Percentiles rank a stretch among this genome's conserved stretches.
Evolutionary conservation across 2,888 invertebrate species (phyloP).

Genomic region (Phalangium opilio): DNA sequence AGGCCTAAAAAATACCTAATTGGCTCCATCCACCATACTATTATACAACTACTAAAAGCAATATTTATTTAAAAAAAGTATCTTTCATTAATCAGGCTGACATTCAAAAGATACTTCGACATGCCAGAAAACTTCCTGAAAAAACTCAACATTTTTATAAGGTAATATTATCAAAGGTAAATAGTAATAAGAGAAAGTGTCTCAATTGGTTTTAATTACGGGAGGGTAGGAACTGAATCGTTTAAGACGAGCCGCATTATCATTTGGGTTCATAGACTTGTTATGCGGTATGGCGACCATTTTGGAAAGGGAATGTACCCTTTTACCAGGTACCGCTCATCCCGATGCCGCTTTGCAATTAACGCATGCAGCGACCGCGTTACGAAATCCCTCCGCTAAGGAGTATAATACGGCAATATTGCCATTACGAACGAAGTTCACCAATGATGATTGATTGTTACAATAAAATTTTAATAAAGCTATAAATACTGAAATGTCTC

Average conservation of each 20-base stretch:
- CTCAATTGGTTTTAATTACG: no score
- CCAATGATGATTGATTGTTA: slow-evolving; percentile 12
- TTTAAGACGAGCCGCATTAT: slow-evolving; percentile 71
- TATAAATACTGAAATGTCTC: no score
- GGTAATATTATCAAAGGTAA: slow-evolving; percentile 35
- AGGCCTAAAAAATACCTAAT: no score
- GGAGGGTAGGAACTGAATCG: slow-evolving; percentile 81
- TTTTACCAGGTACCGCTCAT: slow-evolving; percentile 57
- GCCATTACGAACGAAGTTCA: slow-evolving; percentile 37
- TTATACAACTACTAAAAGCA: no score
- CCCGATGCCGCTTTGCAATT: slow-evolving; percentile 78
- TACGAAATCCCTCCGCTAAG: slow-evolving; percentile 42
- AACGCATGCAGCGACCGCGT: slow-evolving; percentile 67
- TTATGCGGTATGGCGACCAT: slow-evolving; percentile 69
- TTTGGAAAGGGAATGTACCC: slow-evolving; percentile 71
- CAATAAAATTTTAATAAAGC: no score
- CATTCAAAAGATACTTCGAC: slow-evolving; percentile 83
- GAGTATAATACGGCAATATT: slow-evolving; percentile 37
- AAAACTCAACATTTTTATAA: slow-evolving; percentile 91
- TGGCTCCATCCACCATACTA: no score
- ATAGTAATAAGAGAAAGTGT: no score
- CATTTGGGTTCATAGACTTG: slow-evolving; percentile 76
- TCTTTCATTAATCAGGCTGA: slow-evolving; percentile 50
- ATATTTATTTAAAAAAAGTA: no score
- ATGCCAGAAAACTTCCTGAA: slow-evolving; percentile 86